A percentile compares a stretch with the other conserved stretches of the same genome.
These are phyloP conservation scores for Trichopria drosophilae DNA, from an alignment of 2,888 invertebrate genomes.

Conservation along the genomic window DNA sequence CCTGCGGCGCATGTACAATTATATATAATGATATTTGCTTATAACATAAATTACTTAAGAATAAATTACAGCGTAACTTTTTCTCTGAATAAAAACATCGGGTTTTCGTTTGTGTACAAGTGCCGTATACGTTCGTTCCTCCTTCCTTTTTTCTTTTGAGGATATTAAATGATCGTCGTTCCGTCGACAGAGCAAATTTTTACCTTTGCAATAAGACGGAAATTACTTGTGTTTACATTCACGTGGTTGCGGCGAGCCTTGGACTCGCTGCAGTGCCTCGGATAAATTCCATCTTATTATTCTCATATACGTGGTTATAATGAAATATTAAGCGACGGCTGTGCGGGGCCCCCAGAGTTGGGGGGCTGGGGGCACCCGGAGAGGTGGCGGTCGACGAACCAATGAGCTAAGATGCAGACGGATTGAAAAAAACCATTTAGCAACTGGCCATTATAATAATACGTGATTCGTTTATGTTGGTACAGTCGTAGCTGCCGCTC, in stretches of 20 bases:
- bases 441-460: constrained; percentile 59
- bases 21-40: no score
- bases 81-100: no score
- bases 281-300: constrained; percentile 57
- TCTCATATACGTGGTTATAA: constrained; percentile 55
- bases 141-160: constrained; percentile 15
- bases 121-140: background rate
- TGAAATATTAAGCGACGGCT: constrained; percentile 52
- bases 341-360: no score
- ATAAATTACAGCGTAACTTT: no score
- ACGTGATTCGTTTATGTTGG: constrained; percentile 58
- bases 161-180: constrained; percentile 30
- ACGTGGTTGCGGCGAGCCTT: constrained; percentile 17
- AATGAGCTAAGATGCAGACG: constrained; percentile 43
- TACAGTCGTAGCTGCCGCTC: constrained; percentile 44
- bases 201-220: constrained; percentile 26
- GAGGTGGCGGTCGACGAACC: constrained; percentile 35
- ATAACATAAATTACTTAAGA: no score
- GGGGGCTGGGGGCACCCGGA: constrained; percentile 30
- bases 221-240: constrained; percentile 32
- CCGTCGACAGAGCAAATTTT: constrained; percentile 26
- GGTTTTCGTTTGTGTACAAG: no score
- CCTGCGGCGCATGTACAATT: no score
- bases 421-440: constrained; percentile 59
- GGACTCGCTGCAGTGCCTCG: constrained; percentile 37